Base-by-base conservation (phyloP, 2,888 invertebrate genomes). In the Schizotus pectinicornis region DNA sequence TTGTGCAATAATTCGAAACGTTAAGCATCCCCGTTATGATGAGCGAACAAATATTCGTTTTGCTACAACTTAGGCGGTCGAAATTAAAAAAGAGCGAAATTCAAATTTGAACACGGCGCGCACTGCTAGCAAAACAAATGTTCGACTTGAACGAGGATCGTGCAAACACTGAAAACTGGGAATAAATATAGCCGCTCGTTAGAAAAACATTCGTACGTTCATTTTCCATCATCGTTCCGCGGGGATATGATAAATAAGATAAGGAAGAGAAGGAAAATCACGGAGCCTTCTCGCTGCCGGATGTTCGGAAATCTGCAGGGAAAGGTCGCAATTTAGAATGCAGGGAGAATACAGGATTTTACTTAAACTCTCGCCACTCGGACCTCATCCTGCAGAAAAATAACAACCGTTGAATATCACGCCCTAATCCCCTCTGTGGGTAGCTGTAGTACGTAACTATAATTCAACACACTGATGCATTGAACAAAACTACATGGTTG, bases 111-210 rank as follows among this genome's bases (percentile, higher is more conserved):
- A 46, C 46, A 56, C 59, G 51, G 62, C 58, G 56, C 60, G 3
- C 52, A 36, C 56, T 51, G 56, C 59, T 62, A 64, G 61, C 64
- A 66, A 66, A 66, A 67, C 64, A 62, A 64, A 63, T 61, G 63
- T 67, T 64, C 67, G 59, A 67, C 57, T 67, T 62, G 55, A 63
- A 62, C 56, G 62, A 63, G 62, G 65, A 62, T 59, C 64, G 50
- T 67, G 64, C 61, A 64, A 64, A 64, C 63, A 63, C 45, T 59
- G 64, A 63, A 61, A 61, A 58, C 57, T 47, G 62, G 57, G 59
- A 55, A 63, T 61, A 63, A 63, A 63, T 53, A 58, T 35, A 47
- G 13, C 31, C 37, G 34, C 55, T 55, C 48, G 60, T 59, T 57
- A 51, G 55, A 60, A 60, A 63, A 62, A 59, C 59, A 59, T 59